These are phyloP conservation scores for Sapajus apella DNA, from an alignment of 2,113 vertebrate genomes.

Conservation along the genomic window DNA sequence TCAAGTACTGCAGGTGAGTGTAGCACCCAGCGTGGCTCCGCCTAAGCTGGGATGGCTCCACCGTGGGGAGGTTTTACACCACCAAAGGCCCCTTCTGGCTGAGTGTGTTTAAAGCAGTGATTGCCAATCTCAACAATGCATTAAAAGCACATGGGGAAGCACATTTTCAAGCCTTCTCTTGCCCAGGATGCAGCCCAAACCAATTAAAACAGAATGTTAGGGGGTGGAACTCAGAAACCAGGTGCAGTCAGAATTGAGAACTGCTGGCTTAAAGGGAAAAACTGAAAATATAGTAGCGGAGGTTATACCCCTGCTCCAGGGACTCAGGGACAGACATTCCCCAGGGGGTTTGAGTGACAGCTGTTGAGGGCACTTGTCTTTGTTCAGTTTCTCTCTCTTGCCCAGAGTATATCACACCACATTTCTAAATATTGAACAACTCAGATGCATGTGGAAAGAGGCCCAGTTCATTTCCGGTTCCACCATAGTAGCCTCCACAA, in stretches of 20 bases:
- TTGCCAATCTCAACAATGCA: background rate
- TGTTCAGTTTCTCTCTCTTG: background rate
- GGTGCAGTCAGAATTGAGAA: background rate
- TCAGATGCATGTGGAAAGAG: background rate
- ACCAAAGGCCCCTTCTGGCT: background rate
- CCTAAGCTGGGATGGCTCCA: background rate
- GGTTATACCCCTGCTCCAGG: background rate
- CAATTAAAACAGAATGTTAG: background rate
- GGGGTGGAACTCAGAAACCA: background rate
- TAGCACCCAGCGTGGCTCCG: background rate
- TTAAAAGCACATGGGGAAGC: background rate
- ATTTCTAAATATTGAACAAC: background rate
- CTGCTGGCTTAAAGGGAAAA: background rate
- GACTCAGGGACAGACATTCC: background rate
- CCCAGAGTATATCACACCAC: background rate
- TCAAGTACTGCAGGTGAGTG: slow-evolving; percentile 92
- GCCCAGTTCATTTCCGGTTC: background rate
- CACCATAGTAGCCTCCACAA: background rate
- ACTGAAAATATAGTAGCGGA: background rate
- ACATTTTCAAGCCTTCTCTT: background rate
- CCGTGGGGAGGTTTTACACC: background rate
- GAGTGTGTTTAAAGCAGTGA: background rate
- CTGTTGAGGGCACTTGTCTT: slow-evolving; percentile 77
- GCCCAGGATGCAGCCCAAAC: background rate
- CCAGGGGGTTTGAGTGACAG: slow-evolving; percentile 72